Evolutionary conservation across 35 echinoderm and acorn worm genomes (phyloP).

Genomic region (Nesometra sesokonis): DNA sequence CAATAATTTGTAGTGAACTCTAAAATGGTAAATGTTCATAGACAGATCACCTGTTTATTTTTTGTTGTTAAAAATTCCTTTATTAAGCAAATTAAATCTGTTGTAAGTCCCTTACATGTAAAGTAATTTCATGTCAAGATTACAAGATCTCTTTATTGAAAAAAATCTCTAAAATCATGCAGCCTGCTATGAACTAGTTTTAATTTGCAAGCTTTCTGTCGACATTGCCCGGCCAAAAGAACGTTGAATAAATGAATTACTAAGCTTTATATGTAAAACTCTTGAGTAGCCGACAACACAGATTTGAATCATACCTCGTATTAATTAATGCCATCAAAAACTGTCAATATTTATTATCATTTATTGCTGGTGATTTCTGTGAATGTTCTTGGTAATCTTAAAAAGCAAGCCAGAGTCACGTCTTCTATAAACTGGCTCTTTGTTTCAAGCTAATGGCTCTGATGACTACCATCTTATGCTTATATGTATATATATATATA

Average conservation of each 20-base stretch:
- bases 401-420: neutral
- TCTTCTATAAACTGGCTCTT: neutral
- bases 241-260: neutral
- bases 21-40: neutral
- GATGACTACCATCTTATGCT: neutral
- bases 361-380: neutral
- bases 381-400: neutral
- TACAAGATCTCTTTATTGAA: neutral
- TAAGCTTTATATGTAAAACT: constrained; percentile 1
- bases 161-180: neutral
- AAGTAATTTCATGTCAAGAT: neutral
- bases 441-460: neutral
- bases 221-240: neutral
- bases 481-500: no score
- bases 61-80: neutral
- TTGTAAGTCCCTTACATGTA: neutral
- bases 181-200: neutral
- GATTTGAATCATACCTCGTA: neutral
- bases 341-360: constrained; percentile 1
- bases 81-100: neutral
- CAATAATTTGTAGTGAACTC: neutral
- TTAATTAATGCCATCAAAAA: constrained; percentile 1
- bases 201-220: neutral
- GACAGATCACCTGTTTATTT: neutral
- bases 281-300: neutral